Conservation (phyloP, 2,888 invertebrate species). For the Harpagoxenus sublaevis region DNA sequence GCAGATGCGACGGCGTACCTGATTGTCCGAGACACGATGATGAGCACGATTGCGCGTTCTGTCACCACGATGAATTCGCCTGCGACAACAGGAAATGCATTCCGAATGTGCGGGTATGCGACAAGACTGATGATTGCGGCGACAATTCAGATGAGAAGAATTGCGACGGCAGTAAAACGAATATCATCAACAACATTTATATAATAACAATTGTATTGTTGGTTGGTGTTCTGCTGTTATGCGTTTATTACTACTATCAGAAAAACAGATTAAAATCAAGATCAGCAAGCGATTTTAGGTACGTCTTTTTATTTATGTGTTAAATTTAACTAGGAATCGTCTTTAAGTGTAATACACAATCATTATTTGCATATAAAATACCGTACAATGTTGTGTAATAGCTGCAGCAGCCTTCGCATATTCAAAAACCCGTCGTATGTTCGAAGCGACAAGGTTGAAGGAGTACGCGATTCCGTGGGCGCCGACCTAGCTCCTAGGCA, state of each 20-base stretch:
- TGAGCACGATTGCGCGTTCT: constrained; percentile 88
- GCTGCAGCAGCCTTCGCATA: constrained; percentile 77
- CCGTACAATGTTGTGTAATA: not conserved
- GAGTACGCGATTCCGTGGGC: too few relatives aligned
- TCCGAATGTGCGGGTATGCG: constrained; percentile 88
- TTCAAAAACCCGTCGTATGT: constrained; percentile 84
- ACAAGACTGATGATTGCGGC: constrained; percentile 89
- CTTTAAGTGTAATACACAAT: not conserved
- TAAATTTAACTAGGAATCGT: not conserved
- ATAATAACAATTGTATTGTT: too few relatives aligned
- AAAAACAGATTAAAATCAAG: constrained; percentile 63
- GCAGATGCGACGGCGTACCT: constrained; percentile 89
- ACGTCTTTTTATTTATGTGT: not conserved
- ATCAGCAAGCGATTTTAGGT: constrained; percentile 55
- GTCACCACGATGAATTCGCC: constrained; percentile 86
- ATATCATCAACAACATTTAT: constrained; percentile 88
- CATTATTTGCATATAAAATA: not conserved
- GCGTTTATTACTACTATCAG: constrained; percentile 77
- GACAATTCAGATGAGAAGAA: constrained; percentile 91
- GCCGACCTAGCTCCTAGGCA: too few relatives aligned
- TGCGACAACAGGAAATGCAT: constrained; percentile 89
- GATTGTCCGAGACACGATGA: constrained; percentile 89
- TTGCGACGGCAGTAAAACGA: constrained; percentile 71
- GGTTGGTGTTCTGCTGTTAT: constrained; percentile 86
- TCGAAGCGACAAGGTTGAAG: constrained; percentile 62